A percentile compares a stretch with the other conserved stretches of the same genome.
Conservation (phyloP, 2,113 vertebrate genomes). For the Regulus satrapa region DNA sequence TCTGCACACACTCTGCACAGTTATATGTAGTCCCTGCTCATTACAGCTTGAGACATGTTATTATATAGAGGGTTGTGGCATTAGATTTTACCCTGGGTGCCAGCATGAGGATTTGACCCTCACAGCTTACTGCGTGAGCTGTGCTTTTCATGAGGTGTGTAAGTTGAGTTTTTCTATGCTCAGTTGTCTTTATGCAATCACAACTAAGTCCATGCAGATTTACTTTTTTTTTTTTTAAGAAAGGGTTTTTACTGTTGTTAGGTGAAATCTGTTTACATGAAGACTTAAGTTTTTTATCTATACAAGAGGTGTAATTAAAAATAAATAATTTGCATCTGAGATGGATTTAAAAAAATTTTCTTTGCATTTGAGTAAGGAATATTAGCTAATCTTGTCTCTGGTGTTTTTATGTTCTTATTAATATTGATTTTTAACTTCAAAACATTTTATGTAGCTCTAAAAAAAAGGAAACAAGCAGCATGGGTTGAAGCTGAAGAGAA, state of each 20-base stretch:
- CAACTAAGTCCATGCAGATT: not conserved
- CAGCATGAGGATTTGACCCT: not conserved
- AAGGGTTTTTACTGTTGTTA: not conserved
- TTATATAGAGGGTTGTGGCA: not conserved
- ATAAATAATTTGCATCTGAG: not conserved
- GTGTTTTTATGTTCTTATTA: not conserved
- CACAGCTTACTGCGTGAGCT: not conserved
- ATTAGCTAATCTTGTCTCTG: not conserved
- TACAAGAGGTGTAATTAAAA: not conserved
- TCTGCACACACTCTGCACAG: not conserved
- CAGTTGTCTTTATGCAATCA: not conserved
- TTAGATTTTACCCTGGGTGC: not conserved
- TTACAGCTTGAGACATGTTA: not conserved
- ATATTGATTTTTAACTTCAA: not conserved
- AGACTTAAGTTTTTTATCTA: rapidly evolving
- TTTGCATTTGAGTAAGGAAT: rapidly evolving
- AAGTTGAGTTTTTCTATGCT: not conserved
- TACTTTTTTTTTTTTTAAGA: not conserved
- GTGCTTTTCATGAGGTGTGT: not conserved
- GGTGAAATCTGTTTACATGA: not conserved
- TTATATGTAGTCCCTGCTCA: not conserved
- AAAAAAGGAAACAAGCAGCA: not conserved
- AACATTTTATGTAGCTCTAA: not conserved
- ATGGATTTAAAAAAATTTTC: not conserved
- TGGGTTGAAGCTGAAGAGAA: not conserved